phyloP scores from a whole-genome alignment of 2,113 vertebrate species.

The Prionailurus bengalensis region DNA sequence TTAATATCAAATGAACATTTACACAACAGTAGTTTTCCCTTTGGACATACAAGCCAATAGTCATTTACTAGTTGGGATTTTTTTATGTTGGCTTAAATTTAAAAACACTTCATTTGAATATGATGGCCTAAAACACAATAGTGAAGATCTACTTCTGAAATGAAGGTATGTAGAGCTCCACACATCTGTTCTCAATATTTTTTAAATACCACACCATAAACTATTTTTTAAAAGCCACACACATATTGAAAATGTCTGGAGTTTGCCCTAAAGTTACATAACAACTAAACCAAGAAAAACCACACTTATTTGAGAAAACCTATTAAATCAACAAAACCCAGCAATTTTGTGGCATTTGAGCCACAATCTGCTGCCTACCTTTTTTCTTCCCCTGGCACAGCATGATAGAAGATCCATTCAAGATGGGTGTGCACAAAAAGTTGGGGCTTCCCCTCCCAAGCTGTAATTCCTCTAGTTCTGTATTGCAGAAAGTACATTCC shows the following conservation, averaged over 20 bases:
- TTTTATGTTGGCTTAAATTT: conserved; percentile 8
- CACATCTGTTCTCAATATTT: not conserved
- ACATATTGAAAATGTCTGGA: not conserved
- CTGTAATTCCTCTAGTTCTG: not conserved
- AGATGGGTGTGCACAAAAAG: not conserved
- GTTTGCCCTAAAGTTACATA: not conserved
- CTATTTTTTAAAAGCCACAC: not conserved
- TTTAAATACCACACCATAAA: not conserved
- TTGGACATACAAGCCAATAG: not conserved
- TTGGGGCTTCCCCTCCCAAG: not conserved
- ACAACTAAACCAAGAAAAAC: not conserved
- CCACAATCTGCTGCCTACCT: too few relatives aligned
- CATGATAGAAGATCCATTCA: not conserved
- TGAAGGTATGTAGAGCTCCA: not conserved
- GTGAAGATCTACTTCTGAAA: not conserved
- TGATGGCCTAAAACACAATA: not conserved
- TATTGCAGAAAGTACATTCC: not conserved
- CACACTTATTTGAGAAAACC: not conserved
- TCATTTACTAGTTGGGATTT: not conserved
- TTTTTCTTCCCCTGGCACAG: not conserved
- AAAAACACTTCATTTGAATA: not conserved
- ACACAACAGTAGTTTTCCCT: not conserved
- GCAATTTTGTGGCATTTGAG: not conserved
- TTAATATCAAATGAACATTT: conserved; percentile 14
- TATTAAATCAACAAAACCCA: not conserved